A percentile compares a stretch with the other conserved stretches of the same genome.
phyloP scores from a whole-genome alignment of 2,797 vertebrate species.

The Podarcis siculus region DNA sequence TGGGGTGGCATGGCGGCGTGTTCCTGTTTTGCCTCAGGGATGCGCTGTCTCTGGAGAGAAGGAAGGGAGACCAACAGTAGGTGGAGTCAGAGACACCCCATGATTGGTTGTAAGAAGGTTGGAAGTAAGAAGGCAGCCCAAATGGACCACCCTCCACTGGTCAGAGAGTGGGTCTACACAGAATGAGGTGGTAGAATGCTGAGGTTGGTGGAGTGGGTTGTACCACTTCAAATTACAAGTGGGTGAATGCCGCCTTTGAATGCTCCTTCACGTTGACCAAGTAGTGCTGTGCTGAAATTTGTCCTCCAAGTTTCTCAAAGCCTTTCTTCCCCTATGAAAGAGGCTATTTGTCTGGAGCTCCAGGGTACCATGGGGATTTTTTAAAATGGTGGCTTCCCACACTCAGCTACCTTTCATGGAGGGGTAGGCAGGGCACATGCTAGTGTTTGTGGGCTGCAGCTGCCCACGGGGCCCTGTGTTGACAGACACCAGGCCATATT shows the following conservation, averaged over 20 bases:
- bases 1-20: background rate
- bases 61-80: background rate
- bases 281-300: too few species aligned
- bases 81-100: too few species aligned
- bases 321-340: too few species aligned
- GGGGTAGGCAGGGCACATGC: background rate
- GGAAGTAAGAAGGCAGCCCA: too few species aligned
- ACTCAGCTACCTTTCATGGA: background rate
- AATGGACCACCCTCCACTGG: too few species aligned
- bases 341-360: too few species aligned
- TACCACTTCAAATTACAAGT: background rate
- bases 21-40: too few species aligned
- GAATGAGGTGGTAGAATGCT: background rate
- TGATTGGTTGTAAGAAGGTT: too few species aligned
- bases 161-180: background rate
- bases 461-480: background rate
- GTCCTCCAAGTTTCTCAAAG: too few species aligned
- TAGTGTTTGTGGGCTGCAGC: background rate
- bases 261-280: background rate
- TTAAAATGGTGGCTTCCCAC: background rate
- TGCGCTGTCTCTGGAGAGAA: background rate
- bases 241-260: background rate
- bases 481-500: background rate
- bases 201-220: background rate
- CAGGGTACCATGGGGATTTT: background rate